Conservation (phyloP, 2,113 vertebrate species). For the Hydrochoerus hydrochaeris region DNA sequence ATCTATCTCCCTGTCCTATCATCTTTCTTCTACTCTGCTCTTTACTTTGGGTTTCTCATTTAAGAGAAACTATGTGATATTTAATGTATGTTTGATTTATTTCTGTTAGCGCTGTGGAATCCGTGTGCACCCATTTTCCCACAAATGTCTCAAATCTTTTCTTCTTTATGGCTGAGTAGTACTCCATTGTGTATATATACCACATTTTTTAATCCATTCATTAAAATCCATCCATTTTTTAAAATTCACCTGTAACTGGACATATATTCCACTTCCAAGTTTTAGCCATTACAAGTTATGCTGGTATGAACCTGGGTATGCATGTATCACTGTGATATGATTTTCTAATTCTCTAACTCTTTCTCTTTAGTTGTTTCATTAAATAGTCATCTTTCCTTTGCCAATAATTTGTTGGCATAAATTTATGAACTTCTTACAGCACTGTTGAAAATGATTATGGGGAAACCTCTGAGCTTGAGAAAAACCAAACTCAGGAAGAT, state of each 20-base stretch:
- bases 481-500: background rate
- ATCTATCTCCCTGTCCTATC: background rate
- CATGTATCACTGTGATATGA: background rate
- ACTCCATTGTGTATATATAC: background rate
- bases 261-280: background rate
- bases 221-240: too few species aligned
- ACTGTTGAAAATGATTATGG: background rate
- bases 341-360: background rate
- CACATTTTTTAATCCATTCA: background rate
- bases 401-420: background rate
- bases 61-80: background rate
- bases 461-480: background rate
- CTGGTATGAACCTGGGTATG: background rate
- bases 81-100: background rate
- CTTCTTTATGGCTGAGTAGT: background rate
- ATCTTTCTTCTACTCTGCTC: background rate
- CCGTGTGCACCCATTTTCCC: background rate
- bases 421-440: background rate
- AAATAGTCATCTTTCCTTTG: background rate
- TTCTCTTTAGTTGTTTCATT: conserved; percentile 6
- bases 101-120: background rate
- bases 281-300: background rate
- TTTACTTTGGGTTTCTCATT: background rate
- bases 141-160: background rate
- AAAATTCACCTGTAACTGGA: background rate